These are phyloP conservation scores for Rhynchonycteris naso DNA, from an alignment of 2,797 vertebrate genomes.

Conservation along the genomic window DNA sequence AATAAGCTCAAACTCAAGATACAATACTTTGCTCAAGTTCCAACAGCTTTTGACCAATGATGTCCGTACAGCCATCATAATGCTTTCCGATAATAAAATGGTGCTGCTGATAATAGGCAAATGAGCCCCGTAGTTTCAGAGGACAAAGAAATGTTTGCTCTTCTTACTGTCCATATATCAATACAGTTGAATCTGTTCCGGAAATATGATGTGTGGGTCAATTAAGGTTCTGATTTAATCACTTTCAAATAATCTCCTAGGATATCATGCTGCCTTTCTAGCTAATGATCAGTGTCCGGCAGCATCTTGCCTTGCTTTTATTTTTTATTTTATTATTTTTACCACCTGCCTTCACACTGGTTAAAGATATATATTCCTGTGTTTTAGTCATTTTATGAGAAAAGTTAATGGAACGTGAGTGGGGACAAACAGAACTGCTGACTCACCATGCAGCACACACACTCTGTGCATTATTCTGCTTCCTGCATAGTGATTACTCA, in stretches of 20 bases:
- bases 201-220: background rate
- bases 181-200: background rate
- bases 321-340: background rate
- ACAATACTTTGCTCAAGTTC: background rate
- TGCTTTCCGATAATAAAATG: background rate
- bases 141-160: background rate
- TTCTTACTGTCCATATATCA: background rate
- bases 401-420: slow-evolving; percentile 32
- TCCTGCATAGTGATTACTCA: background rate
- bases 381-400: slow-evolving; percentile 43
- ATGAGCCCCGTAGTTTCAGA: background rate
- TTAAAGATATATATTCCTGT: background rate
- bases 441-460: background rate
- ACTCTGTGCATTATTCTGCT: background rate
- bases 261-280: background rate
- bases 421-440: slow-evolving; percentile 31
- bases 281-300: background rate
- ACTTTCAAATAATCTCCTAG: background rate
- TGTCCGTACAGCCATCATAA: background rate
- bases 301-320: background rate
- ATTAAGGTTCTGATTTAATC: background rate
- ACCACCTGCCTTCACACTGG: background rate
- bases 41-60: background rate
- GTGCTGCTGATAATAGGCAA: background rate
- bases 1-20: background rate